phyloP scores from a whole-genome alignment of 2,888 invertebrate genomes.

The Salpingus planirostris region DNA sequence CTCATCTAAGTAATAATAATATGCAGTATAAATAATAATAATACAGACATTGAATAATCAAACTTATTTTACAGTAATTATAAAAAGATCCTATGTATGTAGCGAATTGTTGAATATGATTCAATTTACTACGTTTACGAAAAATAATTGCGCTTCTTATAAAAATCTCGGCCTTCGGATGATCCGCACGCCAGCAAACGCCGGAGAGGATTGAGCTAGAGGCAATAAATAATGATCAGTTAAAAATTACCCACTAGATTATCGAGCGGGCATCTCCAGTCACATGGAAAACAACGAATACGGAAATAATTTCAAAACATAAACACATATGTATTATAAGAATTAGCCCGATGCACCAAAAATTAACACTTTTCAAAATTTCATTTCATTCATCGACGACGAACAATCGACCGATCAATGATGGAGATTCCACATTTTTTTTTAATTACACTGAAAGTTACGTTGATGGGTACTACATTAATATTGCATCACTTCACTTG shows the following conservation, averaged over 20 bases:
- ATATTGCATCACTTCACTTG: slow-evolving; percentile 37
- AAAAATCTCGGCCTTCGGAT: neutral
- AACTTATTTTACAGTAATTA: too few relatives aligned
- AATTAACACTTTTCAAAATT: slow-evolving; percentile 1
- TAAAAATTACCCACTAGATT: neutral
- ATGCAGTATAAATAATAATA: too few relatives aligned
- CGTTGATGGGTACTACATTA: slow-evolving; percentile 18
- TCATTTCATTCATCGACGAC: slow-evolving; percentile 3
- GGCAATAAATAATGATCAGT: neutral
- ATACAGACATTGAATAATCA: too few relatives aligned
- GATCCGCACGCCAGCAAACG: too few relatives aligned
- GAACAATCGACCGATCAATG: slow-evolving; percentile 4
- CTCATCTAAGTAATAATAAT: too few relatives aligned
- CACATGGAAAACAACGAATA: too few relatives aligned
- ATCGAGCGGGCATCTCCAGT: too few relatives aligned
- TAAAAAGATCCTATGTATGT: too few relatives aligned
- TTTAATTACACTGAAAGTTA: slow-evolving; percentile 15
- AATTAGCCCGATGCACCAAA: slow-evolving; percentile 16
- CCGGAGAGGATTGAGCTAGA: too few relatives aligned
- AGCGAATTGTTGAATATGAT: neutral
- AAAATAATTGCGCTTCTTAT: too few relatives aligned
- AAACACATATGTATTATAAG: neutral
- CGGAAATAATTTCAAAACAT: neutral
- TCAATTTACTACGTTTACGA: neutral
- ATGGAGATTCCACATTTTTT: slow-evolving; percentile 10